Evolutionary conservation across 2,888 invertebrate species (phyloP), one percentile per base, ranked within the genome.

Genomic region (Ferdinandea cuprea): DNA sequence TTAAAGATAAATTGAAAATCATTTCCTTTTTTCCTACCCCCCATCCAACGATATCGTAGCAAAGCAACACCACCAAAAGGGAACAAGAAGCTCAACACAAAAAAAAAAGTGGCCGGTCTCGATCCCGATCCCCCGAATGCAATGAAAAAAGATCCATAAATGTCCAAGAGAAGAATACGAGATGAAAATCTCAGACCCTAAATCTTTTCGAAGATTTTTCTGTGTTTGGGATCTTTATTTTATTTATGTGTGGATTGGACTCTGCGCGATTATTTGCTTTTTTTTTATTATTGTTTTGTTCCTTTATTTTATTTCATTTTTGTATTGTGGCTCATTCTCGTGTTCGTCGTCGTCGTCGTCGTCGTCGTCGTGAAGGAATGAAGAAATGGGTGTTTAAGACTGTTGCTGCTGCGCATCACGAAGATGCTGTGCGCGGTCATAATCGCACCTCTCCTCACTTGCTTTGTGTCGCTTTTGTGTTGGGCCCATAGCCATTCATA

Each of bases 171-270:
- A 73, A 76, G 66, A 78, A 83, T 83, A 68, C 83, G 68, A 83
- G 83, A 83, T 83, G 83, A 63, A 73, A 83, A 83, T 83, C 83
- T 83, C 56, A 48, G 78, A 63, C 72, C 54, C 77, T 83, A 83
- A 83, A 83, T 83, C 83, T 83, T 78, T 58, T 48, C 40, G 54
- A 19, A 54, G 65, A 56, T 71, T 74, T 65, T 74, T 71, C 56
- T 80, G 61, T 72, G 78, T 78, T 78, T 78, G 78, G 77, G 83
- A 72, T 83, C 83, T 83, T 78, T 83, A 83, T 83, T 78, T 83
- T 83, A 83, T 83, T 83, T 83, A 83, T 83, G 83, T 83, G 83
- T 83, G 83, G 68, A 78, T 72, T 83, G 15, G 71, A 83, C 58
- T 78, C 59, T 8, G 42, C 54, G 76, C 73, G 78, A 73, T 83